Percentiles rank a stretch among this genome's conserved stretches.
These are phyloP conservation scores for Callyntrura guangdongensis DNA, from an alignment of 2,888 invertebrate species.

Conservation along the genomic window DNA sequence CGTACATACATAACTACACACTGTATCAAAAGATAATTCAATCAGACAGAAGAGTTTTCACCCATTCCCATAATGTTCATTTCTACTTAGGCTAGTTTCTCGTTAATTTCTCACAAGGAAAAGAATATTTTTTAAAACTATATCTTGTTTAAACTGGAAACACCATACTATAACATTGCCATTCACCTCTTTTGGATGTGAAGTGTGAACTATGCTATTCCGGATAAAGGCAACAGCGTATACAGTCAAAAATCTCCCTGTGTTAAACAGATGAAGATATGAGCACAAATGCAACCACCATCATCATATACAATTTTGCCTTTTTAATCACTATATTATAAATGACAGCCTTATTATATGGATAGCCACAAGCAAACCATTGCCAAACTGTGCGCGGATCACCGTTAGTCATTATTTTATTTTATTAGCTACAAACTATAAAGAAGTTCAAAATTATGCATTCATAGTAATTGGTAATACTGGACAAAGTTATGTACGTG, in stretches of 20 bases:
- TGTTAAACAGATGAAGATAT: neutral
- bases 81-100: too few relatives aligned
- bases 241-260: neutral
- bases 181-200: too few relatives aligned
- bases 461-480: neutral
- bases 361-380: neutral
- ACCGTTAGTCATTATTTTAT: too few relatives aligned
- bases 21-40: too few relatives aligned
- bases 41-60: neutral
- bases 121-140: neutral
- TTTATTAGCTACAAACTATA: neutral
- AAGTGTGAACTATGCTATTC: neutral
- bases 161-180: neutral
- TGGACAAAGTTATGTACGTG: neutral
- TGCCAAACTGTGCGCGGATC: neutral
- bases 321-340: neutral
- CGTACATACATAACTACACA: too few relatives aligned
- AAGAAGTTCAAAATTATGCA: neutral
- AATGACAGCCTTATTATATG: neutral
- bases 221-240: too few relatives aligned
- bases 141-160: conserved; percentile 5
- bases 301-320: neutral
- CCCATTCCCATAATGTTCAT: neutral
- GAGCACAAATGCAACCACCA: neutral
- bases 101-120: too few relatives aligned